These are phyloP conservation scores for Paralvinella palmiformis DNA, from an alignment of 1,140 invertebrate species.

Conservation along the genomic window DNA sequence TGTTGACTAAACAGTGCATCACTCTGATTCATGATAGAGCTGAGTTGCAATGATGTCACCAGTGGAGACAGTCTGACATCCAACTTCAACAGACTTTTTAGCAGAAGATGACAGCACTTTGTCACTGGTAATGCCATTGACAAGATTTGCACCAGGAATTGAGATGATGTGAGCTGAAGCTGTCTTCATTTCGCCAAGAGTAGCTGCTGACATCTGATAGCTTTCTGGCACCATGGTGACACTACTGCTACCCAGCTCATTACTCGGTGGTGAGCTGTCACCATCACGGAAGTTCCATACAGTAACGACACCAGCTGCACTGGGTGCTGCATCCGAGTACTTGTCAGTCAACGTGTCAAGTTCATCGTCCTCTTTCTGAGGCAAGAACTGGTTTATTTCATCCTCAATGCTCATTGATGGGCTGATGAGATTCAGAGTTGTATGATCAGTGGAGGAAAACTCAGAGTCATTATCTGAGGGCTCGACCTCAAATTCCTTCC, in stretches of 20 bases:
- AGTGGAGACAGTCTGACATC: conserved; percentile 49
- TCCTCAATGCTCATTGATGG: conserved; percentile 15
- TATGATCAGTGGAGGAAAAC: conserved; percentile 5
- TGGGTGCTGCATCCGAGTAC: conserved; percentile 44
- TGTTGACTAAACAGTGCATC: no score
- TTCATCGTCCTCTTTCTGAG: conserved; percentile 5
- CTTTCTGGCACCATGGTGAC: conserved; percentile 47
- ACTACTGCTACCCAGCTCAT: conserved; percentile 35
- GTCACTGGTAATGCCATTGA: neutral
- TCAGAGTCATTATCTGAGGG: conserved; percentile 7
- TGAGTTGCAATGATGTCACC: conserved; percentile 50
- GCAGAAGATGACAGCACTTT: neutral
- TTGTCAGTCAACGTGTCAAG: conserved; percentile 17
- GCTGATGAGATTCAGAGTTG: neutral
- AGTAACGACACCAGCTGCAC: conserved; percentile 45
- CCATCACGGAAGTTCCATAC: conserved; percentile 47
- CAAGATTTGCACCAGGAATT: neutral
- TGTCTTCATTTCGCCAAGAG: conserved; percentile 32
- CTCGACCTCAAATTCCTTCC: conserved; percentile 42
- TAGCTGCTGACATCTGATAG: conserved; percentile 46
- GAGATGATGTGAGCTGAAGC: neutral
- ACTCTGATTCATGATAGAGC: conserved; percentile 49
- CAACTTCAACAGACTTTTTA: conserved; percentile 22
- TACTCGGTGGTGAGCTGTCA: conserved; percentile 34
- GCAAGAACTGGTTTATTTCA: conserved; percentile 16